Conservation (phyloP, 2,888 invertebrate species). For the Drosophila rubida region DNA sequence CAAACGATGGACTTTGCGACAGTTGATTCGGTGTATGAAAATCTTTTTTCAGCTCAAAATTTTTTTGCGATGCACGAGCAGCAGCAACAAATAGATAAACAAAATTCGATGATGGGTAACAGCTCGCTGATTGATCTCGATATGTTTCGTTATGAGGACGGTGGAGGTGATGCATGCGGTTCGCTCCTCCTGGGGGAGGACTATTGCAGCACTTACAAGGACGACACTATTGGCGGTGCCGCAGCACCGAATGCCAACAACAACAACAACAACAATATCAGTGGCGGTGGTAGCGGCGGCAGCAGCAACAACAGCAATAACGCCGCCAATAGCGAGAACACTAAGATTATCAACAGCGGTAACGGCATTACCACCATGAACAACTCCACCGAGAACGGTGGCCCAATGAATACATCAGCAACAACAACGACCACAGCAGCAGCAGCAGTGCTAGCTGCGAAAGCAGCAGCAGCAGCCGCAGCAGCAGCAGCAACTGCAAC, state of each 20-base stretch:
- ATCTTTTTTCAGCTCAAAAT: constrained; percentile 59
- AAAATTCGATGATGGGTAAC: constrained; percentile 46
- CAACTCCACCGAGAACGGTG: not conserved
- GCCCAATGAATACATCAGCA: not conserved
- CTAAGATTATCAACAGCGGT: not conserved
- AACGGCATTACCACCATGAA: not conserved
- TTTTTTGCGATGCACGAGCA: constrained; percentile 49
- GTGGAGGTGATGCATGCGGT: constrained; percentile 63
- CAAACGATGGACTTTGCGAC: constrained; percentile 56
- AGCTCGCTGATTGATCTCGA: constrained; percentile 33
- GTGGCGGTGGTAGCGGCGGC: too few species aligned
- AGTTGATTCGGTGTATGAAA: constrained; percentile 55
- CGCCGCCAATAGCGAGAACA: not conserved
- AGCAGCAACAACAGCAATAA: not conserved
- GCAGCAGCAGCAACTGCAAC: constrained; percentile 1
- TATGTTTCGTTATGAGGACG: constrained; percentile 57
- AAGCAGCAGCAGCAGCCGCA: not conserved
- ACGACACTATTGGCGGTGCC: constrained; percentile 8
- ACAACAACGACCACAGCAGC: not conserved
- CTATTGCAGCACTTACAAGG: constrained; percentile 24
- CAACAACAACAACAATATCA: too few species aligned
- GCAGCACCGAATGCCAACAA: not conserved
- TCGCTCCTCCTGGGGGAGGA: constrained; percentile 41
- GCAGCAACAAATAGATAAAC: constrained; percentile 36
- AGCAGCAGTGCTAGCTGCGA: too few species aligned